Percentiles rank a stretch among this genome's conserved stretches.
phyloP scores from a whole-genome alignment of 2,113 vertebrate genomes.

The Mus spicilegus region DNA sequence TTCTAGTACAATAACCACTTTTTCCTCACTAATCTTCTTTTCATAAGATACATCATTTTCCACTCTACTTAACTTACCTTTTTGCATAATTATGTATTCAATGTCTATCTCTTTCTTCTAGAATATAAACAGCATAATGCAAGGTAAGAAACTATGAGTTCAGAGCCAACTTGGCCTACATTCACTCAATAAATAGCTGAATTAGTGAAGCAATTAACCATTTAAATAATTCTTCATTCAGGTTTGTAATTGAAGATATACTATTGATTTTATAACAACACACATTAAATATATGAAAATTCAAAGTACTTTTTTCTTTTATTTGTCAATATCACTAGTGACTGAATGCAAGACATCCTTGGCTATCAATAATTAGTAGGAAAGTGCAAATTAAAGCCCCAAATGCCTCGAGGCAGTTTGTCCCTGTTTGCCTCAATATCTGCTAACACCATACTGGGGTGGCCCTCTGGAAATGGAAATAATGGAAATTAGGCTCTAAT shows the following conservation, averaged over 20 bases:
- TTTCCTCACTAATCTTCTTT: background rate
- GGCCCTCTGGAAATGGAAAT: background rate
- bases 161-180: background rate
- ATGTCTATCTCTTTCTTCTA: background rate
- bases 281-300: background rate
- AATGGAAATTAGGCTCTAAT: background rate
- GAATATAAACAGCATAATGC: background rate
- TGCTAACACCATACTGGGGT: background rate
- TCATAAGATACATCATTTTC: background rate
- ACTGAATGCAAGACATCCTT: background rate
- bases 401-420: slow-evolving; percentile 7
- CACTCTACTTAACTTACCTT: background rate
- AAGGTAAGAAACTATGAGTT: background rate
- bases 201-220: background rate
- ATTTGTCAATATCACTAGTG: background rate
- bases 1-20: background rate
- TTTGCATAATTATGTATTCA: background rate
- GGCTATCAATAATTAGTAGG: background rate
- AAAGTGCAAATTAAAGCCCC: background rate
- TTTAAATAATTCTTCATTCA: background rate
- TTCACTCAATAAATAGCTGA: background rate
- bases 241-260: background rate
- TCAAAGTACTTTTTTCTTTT: background rate
- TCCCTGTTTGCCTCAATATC: background rate
- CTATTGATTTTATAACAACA: background rate